A percentile compares a stretch with the other conserved stretches of the same genome.
Conservation (phyloP, 2,797 vertebrate genomes). For the Geotria australis region DNA sequence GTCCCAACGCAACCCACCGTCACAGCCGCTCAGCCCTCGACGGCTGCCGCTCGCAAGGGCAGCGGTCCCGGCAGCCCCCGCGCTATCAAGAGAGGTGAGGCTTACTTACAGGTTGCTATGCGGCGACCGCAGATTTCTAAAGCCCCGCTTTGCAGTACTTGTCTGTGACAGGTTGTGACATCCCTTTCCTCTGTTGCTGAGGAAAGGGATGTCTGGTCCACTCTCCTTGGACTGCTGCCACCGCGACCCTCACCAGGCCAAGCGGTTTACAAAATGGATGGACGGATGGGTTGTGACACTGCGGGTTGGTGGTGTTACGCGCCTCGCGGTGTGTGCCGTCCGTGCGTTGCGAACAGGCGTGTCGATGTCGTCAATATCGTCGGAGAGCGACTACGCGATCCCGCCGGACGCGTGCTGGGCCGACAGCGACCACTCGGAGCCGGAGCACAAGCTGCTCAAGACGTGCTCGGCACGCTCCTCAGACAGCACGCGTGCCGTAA, state of each 20-base stretch:
- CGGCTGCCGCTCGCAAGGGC: conserved; percentile 19
- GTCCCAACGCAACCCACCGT: no score
- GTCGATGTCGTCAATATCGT: conserved; percentile 77
- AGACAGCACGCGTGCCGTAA: conserved; percentile 30
- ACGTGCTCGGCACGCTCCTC: conserved; percentile 55
- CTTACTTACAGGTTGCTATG: not conserved
- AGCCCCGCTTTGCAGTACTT: conserved; percentile 1
- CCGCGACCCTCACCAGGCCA: no score
- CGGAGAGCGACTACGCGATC: conserved; percentile 75
- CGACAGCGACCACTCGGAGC: conserved; percentile 70
- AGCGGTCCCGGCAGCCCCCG: conserved; percentile 53
- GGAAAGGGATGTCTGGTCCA: no score
- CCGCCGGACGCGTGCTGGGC: conserved; percentile 66
- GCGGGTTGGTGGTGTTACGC: no score
- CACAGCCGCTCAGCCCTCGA: no score
- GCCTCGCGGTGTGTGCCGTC: not conserved
- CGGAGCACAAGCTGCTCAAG: conserved; percentile 65
- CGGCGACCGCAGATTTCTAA: not conserved
- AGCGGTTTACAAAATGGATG: no score
- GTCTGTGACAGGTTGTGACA: not conserved
- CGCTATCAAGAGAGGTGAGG: conserved; percentile 51
- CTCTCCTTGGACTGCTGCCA: no score
- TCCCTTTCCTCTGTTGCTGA: no score
- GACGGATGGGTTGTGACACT: no score
- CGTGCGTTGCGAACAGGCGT: conserved; percentile 18